phyloP scores from a whole-genome alignment of 2,113 vertebrate species.

The Scartelaos histophorus region DNA sequence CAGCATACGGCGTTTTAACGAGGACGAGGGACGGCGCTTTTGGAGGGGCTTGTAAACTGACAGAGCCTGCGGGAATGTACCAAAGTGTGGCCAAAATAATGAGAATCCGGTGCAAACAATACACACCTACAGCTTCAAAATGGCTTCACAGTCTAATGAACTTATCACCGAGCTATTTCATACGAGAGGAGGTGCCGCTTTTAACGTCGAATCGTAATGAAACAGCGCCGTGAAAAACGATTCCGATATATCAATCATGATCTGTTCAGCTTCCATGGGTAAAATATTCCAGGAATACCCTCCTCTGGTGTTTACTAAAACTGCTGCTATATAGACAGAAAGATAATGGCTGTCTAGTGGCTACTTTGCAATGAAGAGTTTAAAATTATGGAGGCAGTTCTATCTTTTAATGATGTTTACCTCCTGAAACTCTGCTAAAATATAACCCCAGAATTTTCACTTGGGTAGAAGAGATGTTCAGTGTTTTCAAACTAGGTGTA shows the following conservation, averaged over 20 bases:
- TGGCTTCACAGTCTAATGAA: background rate
- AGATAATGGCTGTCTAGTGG: background rate
- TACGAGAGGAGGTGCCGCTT: background rate
- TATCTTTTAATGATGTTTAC: background rate
- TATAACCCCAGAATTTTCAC: background rate
- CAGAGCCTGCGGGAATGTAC: slow-evolving; percentile 37
- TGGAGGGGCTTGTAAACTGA: slow-evolving; percentile 47
- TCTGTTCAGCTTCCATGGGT: background rate
- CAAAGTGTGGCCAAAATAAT: slow-evolving; percentile 32
- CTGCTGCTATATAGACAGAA: background rate
- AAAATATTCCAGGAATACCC: background rate
- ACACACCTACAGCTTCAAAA: background rate
- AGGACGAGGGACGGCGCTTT: slow-evolving; percentile 52
- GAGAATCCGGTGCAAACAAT: slow-evolving; percentile 14
- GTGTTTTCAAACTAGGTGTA: no score
- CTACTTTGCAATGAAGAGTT: background rate
- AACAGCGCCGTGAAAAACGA: background rate
- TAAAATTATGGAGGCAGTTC: background rate
- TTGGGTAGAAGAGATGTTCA: background rate
- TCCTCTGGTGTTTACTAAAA: background rate
- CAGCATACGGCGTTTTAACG: slow-evolving; percentile 75
- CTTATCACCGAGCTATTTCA: background rate
- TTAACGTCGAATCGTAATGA: background rate
- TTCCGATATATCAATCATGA: background rate
- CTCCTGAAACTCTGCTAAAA: background rate